phyloP scores from a whole-genome alignment of 2,888 invertebrate genomes.

The Pilophorus perplexus region DNA sequence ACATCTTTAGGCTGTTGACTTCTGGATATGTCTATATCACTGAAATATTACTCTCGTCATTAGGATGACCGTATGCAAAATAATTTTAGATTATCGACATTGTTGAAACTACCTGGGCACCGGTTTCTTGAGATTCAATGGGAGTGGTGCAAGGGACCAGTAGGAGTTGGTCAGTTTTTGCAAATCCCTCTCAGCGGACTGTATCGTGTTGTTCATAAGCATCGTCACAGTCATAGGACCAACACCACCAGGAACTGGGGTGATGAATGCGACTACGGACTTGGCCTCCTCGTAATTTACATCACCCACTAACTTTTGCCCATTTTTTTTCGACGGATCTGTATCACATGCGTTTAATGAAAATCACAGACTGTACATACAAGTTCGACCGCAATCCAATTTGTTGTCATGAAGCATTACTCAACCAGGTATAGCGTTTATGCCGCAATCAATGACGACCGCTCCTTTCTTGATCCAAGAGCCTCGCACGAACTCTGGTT shows the following conservation, averaged over 20 bases:
- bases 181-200: conserved; percentile 69
- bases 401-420: no score
- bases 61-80: neutral
- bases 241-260: conserved; percentile 95
- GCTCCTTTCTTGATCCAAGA: conserved; percentile 98
- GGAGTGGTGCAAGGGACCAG: conserved; percentile 71
- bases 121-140: conserved; percentile 64
- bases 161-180: conserved; percentile 57
- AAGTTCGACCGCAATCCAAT: no score
- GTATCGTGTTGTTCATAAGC: conserved; percentile 92
- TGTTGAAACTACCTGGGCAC: conserved; percentile 75
- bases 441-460: conserved; percentile 99
- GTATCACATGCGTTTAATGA: conserved; percentile 15
- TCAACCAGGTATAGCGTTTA: no score
- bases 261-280: conserved; percentile 79
- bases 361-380: neutral
- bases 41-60: no score
- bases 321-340: conserved; percentile 72
- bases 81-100: conserved; percentile 1
- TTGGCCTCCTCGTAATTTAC: conserved; percentile 81
- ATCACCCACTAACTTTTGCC: conserved; percentile 89
- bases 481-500: conserved; percentile 83
- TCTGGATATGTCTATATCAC: conserved; percentile 87
- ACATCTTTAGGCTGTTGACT: conserved; percentile 86
- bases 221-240: conserved; percentile 99